Percentiles rank a stretch among this genome's conserved stretches.
Evolutionary conservation across 92 coral and sea anemone species (phyloP).

Genomic region (Scolanthus callimorphus): DNA sequence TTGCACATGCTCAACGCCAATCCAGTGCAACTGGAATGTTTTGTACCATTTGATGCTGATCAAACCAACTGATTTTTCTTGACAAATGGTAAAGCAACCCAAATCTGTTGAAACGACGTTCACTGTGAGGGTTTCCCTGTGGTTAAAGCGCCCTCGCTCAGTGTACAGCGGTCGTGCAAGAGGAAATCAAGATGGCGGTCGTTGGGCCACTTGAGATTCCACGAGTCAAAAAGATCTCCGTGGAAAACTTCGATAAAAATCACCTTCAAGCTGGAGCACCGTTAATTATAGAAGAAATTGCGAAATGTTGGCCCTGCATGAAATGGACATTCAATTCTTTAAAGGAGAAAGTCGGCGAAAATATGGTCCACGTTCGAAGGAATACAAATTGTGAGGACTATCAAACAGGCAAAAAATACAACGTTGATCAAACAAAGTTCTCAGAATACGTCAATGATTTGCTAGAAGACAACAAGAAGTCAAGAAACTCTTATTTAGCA

Average conservation of each 20-base stretch:
- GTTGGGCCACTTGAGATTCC: not conserved
- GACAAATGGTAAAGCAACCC: no score
- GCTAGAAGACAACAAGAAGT: slow-evolving; percentile 22
- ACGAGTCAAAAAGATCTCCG: slow-evolving; percentile 21
- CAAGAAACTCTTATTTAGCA: slow-evolving; percentile 34
- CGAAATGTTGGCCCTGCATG: slow-evolving; percentile 37
- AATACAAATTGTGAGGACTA: slow-evolving; percentile 29
- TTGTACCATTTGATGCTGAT: no score
- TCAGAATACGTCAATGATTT: slow-evolving; percentile 24
- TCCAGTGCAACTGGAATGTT: no score
- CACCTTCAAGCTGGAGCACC: slow-evolving; percentile 35
- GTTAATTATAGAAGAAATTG: slow-evolving; percentile 23
- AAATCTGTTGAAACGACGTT: no score
- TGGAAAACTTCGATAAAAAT: slow-evolving; percentile 14
- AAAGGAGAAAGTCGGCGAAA: slow-evolving; percentile 27
- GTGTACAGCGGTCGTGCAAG: no score
- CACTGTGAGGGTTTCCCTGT: no score
- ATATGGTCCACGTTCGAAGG: slow-evolving; percentile 32
- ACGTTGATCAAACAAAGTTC: slow-evolving; percentile 23
- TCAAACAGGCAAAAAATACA: slow-evolving; percentile 25
- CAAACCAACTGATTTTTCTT: no score
- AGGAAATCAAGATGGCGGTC: slow-evolving; percentile 3
- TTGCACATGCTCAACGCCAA: no score
- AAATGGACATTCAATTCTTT: slow-evolving; percentile 20
- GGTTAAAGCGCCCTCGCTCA: no score